These are phyloP conservation scores for Gallinago solitaria DNA, from an alignment of 2,797 vertebrate species.

Conservation along the genomic window DNA sequence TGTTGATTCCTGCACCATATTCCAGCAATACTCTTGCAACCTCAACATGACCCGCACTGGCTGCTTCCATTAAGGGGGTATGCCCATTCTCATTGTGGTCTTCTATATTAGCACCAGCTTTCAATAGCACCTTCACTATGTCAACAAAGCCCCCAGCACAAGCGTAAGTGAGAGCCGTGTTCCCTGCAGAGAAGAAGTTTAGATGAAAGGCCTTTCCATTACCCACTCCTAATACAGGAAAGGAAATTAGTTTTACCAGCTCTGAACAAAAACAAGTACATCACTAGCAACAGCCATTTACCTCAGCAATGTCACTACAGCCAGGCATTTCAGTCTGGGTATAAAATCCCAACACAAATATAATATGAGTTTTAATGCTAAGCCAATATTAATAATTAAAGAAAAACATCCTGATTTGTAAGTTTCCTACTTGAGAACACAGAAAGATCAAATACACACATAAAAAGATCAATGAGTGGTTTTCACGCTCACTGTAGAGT, in stretches of 20 bases:
- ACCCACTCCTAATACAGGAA: not conserved
- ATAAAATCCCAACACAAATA: not conserved
- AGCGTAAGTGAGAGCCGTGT: conserved; percentile 96
- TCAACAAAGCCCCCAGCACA: conserved; percentile 98
- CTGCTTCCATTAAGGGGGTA: conserved; percentile 98
- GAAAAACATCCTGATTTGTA: too few species aligned
- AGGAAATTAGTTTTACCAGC: not conserved
- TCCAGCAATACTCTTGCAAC: conserved; percentile 96
- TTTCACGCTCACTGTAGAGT: not conserved
- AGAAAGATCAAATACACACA: not conserved
- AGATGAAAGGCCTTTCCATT: not conserved
- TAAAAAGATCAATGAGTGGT: not conserved
- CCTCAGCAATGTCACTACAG: not conserved
- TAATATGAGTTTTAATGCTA: not conserved
- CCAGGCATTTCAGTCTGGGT: not conserved
- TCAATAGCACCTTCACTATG: conserved; percentile 96
- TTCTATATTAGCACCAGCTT: conserved; percentile 98
- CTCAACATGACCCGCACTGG: conserved; percentile 97
- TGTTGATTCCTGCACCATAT: conserved; percentile 98
- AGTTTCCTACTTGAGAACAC: not conserved
- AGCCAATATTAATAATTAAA: not conserved
- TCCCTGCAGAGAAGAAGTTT: conserved; percentile 80
- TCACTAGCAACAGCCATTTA: not conserved
- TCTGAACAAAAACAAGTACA: not conserved
- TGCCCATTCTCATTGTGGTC: conserved; percentile 99